Evolutionary conservation across 2,888 invertebrate species (phyloP), one percentile per base, ranked within the genome.

Genomic region (Philhelius pedissequus): DNA sequence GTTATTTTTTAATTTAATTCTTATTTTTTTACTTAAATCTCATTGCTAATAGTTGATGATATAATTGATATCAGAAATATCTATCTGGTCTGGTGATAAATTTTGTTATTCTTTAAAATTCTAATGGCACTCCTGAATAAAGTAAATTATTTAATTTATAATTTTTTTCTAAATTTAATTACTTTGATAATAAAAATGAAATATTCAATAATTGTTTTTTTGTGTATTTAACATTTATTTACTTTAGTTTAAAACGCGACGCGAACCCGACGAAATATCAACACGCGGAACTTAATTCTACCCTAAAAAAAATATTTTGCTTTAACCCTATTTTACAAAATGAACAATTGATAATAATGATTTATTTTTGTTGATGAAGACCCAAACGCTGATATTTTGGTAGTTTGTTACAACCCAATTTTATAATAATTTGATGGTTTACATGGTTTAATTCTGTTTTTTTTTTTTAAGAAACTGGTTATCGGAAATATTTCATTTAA

Each of bases 191-290:
- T 79, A 66, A 74, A 79, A 70, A 70, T 79, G 79, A 83, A 82
- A 83, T 74, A 70, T 70, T 56, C 38, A 64, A 64, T 64, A 52
- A 38, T 70, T 79, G 73, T 70, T 77, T 77, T 15, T 13, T 56
- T n/a, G 3, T 48, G 32, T 56, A 48, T 45, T 54, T 62, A 13
- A 27, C 35, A 52, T 64, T 40, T 66, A 60, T 35, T 54, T 64
- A 11, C 15, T 60, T 75, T 62, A 13, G n/a, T 32, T 75, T 76
- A 20, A 54, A 79, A 79, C 84, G 84, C 84, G 84, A 84, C 84
- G 84, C 84, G 84, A 80, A 80, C 84, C 84, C 84, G 84, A 84
- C 62, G 60, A 75, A 78, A 74, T 70, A 83, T 83, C 74, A 79
- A 79, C 70, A 79, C 78, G 66, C 83, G 83, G 66, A 83, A 64